These are phyloP conservation scores for Graptemys geographica DNA, from an alignment of 2,797 vertebrate genomes.

Conservation along the genomic window DNA sequence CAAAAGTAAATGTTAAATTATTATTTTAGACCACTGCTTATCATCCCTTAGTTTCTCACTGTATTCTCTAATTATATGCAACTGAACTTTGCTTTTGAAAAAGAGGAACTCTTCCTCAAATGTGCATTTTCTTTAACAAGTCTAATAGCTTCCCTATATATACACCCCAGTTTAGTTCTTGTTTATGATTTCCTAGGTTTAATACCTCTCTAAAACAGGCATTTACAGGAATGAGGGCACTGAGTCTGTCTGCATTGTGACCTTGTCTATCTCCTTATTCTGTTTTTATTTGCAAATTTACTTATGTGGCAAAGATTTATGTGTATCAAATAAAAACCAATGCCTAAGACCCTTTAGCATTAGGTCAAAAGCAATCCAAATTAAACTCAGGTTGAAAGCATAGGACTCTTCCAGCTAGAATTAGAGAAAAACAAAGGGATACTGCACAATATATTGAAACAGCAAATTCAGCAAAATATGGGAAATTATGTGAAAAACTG, in stretches of 20 bases:
- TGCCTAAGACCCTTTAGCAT: neutral
- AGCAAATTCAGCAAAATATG: neutral
- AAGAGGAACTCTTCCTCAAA: neutral
- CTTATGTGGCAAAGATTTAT: neutral
- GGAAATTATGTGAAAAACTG: slow-evolving; percentile 12
- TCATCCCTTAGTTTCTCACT: neutral
- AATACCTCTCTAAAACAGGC: neutral
- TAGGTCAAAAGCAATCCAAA: neutral
- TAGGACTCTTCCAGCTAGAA: neutral
- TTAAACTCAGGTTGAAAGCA: neutral
- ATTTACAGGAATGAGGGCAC: neutral
- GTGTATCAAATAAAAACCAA: neutral
- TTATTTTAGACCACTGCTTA: neutral
- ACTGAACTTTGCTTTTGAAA: neutral
- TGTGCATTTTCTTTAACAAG: neutral
- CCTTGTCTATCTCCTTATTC: neutral
- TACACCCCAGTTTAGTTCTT: neutral
- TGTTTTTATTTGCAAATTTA: neutral
- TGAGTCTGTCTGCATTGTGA: neutral
- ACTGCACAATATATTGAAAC: neutral
- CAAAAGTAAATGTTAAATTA: neutral
- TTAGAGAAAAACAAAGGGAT: neutral
- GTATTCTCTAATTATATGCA: neutral
- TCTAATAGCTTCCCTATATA: accelerated
- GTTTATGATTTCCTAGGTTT: neutral